phyloP scores from a whole-genome alignment of 2,113 vertebrate species.

The Zeus faber region DNA sequence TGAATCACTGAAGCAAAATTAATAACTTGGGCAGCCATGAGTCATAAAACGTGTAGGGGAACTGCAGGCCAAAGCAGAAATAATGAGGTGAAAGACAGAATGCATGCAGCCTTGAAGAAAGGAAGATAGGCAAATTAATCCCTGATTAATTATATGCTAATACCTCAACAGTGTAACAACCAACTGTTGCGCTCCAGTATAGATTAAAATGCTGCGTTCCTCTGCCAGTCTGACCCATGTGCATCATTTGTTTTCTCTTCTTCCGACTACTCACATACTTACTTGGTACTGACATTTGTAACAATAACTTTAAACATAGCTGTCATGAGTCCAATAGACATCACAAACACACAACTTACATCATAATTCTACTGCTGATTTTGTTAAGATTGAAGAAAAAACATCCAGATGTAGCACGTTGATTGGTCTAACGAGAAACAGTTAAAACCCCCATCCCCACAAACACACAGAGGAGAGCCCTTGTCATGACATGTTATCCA shows the following conservation, averaged over 20 bases:
- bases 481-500: too few relatives aligned
- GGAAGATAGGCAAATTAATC: conserved; percentile 14
- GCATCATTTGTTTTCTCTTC: neutral
- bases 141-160: conserved; percentile 29
- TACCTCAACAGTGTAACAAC: conserved; percentile 16
- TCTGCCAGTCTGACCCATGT: neutral
- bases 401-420: too few relatives aligned
- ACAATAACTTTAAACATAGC: too few relatives aligned
- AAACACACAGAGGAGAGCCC: too few relatives aligned
- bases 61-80: neutral
- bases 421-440: too few relatives aligned
- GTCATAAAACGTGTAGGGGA: conserved; percentile 2
- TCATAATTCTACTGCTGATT: too few relatives aligned
- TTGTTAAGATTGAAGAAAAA: too few relatives aligned
- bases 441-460: too few relatives aligned
- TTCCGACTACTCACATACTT: neutral
- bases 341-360: too few relatives aligned
- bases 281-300: too few relatives aligned
- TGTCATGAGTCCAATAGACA: too few relatives aligned
- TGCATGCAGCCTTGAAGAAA: neutral
- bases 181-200: conserved; percentile 31
- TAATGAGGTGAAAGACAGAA: conserved; percentile 5
- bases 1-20: neutral
- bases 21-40: neutral
- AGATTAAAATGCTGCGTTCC: conserved; percentile 8